Base-by-base conservation (phyloP, 2,888 invertebrate genomes). In the Drosophila suboccidentalis region DNA sequence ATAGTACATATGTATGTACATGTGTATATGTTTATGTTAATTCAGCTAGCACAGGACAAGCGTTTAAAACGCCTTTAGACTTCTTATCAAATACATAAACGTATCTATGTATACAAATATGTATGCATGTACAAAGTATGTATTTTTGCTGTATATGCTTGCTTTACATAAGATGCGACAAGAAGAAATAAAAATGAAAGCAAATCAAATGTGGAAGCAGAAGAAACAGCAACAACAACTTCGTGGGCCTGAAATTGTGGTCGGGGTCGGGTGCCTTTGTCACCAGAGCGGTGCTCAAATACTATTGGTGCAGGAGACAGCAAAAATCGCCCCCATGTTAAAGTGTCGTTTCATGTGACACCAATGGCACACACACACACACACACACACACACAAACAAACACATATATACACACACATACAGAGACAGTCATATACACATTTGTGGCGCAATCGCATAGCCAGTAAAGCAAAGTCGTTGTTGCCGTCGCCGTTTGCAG, bases 231-330 rank as follows among this genome's bases (percentile, higher is more conserved):
- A 46, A 17, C 10, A 57, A 50, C 66, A 53, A 36, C 57, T 58
- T 57, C 71, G 59, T 50, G 51, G 36, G 36, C 15, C 39, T 29
- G 10, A 29, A 32, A 29, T 26, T 55, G 43, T 34, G 49, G 29
- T 61, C 47, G 41, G 32, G 59, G 66, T 82, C 72, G 80, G 76
- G 64, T 76, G 80, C 71, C 84, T 79, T 90, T 88, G 88, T 88
- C 88, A 86, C 90, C 90, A 89, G 69, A 64, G 74, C 69, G 68
- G 71, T 74, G 85, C 90, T 82, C 84, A 71, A 88, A 80, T 89
- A 81, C 89, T 76, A 89, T 90, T 89, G 89, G 90, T 89, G 88
- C 90, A 86, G 82, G 85, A 82, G 85, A 82, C 85, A 82, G 77
- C 62, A 72, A 78, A 88, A 86, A 77, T 86, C 90, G 86, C 88